Base-by-base conservation (phyloP, 2,113 vertebrate species). In the Xiphophorus hellerii region DNA sequence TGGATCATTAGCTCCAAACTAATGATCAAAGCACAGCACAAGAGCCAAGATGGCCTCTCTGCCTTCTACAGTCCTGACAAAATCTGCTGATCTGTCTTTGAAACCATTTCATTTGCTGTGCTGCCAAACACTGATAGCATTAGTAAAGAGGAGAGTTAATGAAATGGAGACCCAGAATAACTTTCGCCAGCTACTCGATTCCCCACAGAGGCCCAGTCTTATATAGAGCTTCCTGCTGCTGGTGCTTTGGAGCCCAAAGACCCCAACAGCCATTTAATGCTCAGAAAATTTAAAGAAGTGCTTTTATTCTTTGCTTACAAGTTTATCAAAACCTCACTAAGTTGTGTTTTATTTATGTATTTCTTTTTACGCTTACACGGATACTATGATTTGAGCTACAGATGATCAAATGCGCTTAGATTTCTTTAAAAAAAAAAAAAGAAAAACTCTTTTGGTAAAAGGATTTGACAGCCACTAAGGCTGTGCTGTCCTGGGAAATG, bases 111-210 rank as follows among this genome's bases (percentile, higher is more conserved):
- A 82, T 81, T 64, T 65, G 73, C 48, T 71, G 60, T 62, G 29
- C 31, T 78, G 85, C 62, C 70, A 79, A 77, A 83, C 64, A 68
- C 33, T 39, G 28, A 77, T 69, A 25, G 20, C 51, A 54, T 54
- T 54, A 25, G 22, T 25, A 54, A 25, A 54, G 30, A 62, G 27
- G 10, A 27, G 17, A 62, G 71, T 3, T 60, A 31, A 58, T 76
- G 14, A 17, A 72, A 79, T 69, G 35, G 15, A 81, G 42, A 33
- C 70, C 33, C 35, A 64, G 17, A 67, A 77, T 35, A 11, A 81
- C 66, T 25, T 42, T 42, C 7, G 44, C 44, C 14, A 44, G 42
- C 4, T 31, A 51, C 67, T 63, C 4, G 5, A 63, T 15, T 29
- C 62, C 13, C 15, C 62, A 63, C 5, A 31, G 22, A 54, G 22